Evolutionary conservation across 2,888 invertebrate species (phyloP), one percentile per base, ranked within the genome.

Genomic region (Tipula vernalis): DNA sequence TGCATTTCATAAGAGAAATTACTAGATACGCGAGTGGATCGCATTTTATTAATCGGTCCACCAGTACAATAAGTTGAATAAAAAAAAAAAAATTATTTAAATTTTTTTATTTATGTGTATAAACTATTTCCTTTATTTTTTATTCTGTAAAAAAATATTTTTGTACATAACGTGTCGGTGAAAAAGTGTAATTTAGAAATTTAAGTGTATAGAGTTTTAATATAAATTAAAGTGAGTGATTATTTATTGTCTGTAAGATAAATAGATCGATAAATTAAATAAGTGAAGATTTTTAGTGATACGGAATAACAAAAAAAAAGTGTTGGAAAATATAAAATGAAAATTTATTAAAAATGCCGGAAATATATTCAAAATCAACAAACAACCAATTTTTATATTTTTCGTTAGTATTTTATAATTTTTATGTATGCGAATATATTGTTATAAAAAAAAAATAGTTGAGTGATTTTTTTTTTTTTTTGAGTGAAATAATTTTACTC

Each of bases 341-440:
- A 71, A 71, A 28, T 71, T 71, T 71, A 71, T 28, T 71, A 28
- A 71, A 51, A 71, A 71, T 71, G 71, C 71, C 71, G 39, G 84
- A 84, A 84, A 39, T 39, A 15, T 39, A 39, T 39, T 15, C 41
- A 36, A 84, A 41, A 39, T 15, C 84, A 39, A 41, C 84, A 84
- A 84, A 84, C 84, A 84, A 84, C 84, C 36, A 39, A 84, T 84
- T 84, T 84, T 84, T 84, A 39, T 84, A 39, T 39, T 84, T 84
- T 84, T 84, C 84, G 84, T 84, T 84, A 39, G 84, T 84, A 84
- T 84, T 84, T 84, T 84, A 39, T 84, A 71, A 71, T 71, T 71
- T 71, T 28, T 71, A 28, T 71, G 8, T 71, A 28, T 3, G 4
- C 10, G 4, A 71, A 71, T 57, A 15, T n/a, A n/a, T n/a, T n/a